Conservation (phyloP, 2,113 vertebrate genomes). For the Dolichallabes microphthalmus region DNA sequence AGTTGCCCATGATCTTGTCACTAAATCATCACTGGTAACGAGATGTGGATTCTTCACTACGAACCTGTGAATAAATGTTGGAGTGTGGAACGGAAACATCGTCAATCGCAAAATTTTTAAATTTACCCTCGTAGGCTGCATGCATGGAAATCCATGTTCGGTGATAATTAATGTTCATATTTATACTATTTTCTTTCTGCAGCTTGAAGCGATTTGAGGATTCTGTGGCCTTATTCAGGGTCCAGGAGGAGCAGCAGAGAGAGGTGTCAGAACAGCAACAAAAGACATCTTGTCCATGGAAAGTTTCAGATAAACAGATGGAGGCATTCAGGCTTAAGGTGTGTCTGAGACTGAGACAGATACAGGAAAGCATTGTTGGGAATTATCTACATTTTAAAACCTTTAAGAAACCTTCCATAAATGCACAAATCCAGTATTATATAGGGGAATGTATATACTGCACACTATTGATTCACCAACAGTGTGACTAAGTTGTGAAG, state of each 20-base stretch:
- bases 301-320: conserved; percentile 69
- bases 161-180: background rate
- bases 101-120: too few relatives aligned
- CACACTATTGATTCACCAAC: background rate
- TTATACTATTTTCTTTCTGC: background rate
- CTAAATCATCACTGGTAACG: too few relatives aligned
- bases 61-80: too few relatives aligned
- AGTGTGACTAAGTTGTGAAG: background rate
- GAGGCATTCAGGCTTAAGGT: conserved; percentile 69
- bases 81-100: too few relatives aligned
- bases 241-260: conserved; percentile 64
- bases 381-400: background rate
- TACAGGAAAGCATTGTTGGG: background rate
- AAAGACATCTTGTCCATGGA: conserved; percentile 59
- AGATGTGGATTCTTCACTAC: too few relatives aligned
- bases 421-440: background rate
- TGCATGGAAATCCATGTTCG: background rate
- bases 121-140: too few relatives aligned
- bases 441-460: too few relatives aligned
- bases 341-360: conserved; percentile 34
- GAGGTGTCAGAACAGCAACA: conserved; percentile 39
- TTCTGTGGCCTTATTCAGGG: conserved; percentile 65
- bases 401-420: background rate
- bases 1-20: too few relatives aligned
- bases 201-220: conserved; percentile 72